Percentiles rank a stretch among this genome's conserved stretches.
Evolutionary conservation across 2,113 vertebrate genomes (phyloP).

Genomic region (Sarotherodon lohbergeri): DNA sequence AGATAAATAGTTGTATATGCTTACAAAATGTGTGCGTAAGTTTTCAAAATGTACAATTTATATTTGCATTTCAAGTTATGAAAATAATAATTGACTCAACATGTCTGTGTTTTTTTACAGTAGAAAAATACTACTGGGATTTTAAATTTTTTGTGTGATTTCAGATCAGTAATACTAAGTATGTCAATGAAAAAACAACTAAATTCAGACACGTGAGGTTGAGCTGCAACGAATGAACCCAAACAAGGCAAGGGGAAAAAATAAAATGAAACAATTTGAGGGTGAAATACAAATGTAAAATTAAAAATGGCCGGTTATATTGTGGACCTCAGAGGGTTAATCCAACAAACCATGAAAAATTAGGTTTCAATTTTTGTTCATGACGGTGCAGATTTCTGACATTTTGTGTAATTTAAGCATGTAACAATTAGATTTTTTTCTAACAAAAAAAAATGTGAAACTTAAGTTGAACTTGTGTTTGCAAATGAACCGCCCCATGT

Average conservation of each 20-base stretch:
- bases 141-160: background rate
- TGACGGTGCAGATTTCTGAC: background rate
- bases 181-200: background rate
- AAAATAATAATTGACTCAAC: background rate
- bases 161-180: background rate
- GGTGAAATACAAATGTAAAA: background rate
- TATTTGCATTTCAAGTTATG: background rate
- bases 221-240: background rate
- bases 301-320: background rate
- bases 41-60: background rate
- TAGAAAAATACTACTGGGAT: background rate
- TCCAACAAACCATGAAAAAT: background rate
- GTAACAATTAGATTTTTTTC: background rate
- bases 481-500: background rate
- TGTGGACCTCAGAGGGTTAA: background rate
- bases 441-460: background rate
- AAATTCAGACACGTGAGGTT: background rate
- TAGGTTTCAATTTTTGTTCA: background rate
- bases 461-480: background rate
- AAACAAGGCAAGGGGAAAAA: background rate
- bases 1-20: background rate
- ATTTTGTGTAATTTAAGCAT: background rate
- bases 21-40: background rate
- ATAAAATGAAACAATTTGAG: background rate
- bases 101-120: background rate